phyloP scores from a whole-genome alignment of 2,113 vertebrate genomes.

The Micromys minutus region DNA sequence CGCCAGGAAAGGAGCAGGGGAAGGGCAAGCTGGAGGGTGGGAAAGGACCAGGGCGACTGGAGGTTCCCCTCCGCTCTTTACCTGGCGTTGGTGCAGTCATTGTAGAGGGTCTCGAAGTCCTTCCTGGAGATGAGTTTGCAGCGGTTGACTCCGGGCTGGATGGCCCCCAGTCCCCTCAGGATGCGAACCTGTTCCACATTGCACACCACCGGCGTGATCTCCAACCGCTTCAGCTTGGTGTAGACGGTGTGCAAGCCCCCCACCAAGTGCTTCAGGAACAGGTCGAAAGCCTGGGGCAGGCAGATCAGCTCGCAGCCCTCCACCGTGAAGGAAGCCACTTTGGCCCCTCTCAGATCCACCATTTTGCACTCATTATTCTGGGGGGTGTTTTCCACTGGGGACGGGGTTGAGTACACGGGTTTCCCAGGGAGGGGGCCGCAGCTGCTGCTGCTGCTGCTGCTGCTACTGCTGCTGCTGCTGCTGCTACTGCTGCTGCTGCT shows the following conservation, averaged over 20 bases:
- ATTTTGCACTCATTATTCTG: constrained; percentile 99
- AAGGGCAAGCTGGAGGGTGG: not conserved
- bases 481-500: constrained; percentile 81
- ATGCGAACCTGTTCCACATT: constrained; percentile 99
- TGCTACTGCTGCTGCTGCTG: constrained; percentile 86
- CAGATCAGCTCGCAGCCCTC: constrained; percentile 98
- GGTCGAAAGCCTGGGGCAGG: constrained; percentile 98
- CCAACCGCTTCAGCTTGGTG: constrained; percentile 98
- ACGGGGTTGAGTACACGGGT: constrained; percentile 98
- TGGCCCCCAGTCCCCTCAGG: constrained; percentile 96
- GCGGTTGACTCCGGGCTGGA: constrained; percentile 98
- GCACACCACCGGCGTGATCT: constrained; percentile 99
- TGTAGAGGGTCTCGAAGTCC: constrained; percentile 99
- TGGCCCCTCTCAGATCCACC: constrained; percentile 97
- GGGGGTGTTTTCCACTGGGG: constrained; percentile 98
- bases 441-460: constrained; percentile 82
- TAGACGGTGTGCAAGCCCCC: constrained; percentile 99
- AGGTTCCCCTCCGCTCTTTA: constrained; percentile 77
- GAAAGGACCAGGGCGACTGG: not conserved
- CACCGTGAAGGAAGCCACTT: constrained; percentile 99
- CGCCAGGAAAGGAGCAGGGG: not conserved
- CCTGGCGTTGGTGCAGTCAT: constrained; percentile 99
- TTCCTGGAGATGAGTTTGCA: constrained; percentile 99
- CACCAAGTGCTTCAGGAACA: constrained; percentile 99
- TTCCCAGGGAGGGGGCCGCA: constrained; percentile 90